Evolutionary conservation across 2,797 vertebrate genomes (phyloP), one percentile per base, ranked within the genome.

Genomic region (Pangasius sanitwongsei): DNA sequence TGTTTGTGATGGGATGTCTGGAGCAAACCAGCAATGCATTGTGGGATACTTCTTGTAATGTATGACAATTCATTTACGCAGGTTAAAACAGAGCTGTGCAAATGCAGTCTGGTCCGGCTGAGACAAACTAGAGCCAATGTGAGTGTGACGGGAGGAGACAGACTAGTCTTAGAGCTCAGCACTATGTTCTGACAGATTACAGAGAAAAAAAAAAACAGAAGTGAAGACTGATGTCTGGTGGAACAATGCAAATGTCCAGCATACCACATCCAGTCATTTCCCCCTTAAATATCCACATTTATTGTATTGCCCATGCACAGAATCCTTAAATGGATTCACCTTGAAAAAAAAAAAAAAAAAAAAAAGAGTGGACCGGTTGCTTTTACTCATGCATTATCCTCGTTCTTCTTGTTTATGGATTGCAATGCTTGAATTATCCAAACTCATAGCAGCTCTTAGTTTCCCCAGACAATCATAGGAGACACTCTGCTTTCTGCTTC

Each of bases 161-260:
- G 2, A 50, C n/a, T 85, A 85, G 44, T 69, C 61, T 67, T 84
- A 34, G 44, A 70, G 44, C 65, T 70, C 44, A 70, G 48, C 16
- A 37, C 65, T 15, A 85, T 55, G 12, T 0, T 67, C 61, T 31
- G 41, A 50, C 61, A 48, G 20, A 37, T 59, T 37, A 83, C 13
- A 16, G 4, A 65, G 6, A 31, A 41, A 41, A 41, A 41, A 25
- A 8, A 78, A n/a, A 80, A 34, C 9, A 55, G 4, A n/a, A 28
- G 34, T 41, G 53, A 50, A 74, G 87, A 67, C 0, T 57, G 57
- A 75, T 85, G 48, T 28, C 9, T 70, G 63, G n/a, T 59, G 63
- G 63, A 81, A 50, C 4, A 70, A 70, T 34, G 65, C 48, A 85
- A 85, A 20, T 86, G 37, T 89, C 61, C 82, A 84, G 87, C 65